Percentiles rank a stretch among this genome's conserved stretches.
These are phyloP conservation scores for Parnassius glacialis DNA, from an alignment of 2,888 invertebrate genomes.

Conservation along the genomic window DNA sequence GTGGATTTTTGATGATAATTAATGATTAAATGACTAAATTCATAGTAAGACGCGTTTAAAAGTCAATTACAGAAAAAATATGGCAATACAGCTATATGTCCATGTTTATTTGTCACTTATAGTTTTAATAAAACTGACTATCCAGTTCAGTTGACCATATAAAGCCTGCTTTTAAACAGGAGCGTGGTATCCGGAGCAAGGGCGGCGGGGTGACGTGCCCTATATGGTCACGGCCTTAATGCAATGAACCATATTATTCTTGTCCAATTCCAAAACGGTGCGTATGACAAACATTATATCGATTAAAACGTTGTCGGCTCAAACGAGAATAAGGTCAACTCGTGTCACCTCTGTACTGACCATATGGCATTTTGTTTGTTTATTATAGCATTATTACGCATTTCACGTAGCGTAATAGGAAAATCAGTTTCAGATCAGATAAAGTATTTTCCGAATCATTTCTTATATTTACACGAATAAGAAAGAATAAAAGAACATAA, in stretches of 20 bases:
- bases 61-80: too few relatives aligned
- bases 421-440: too few relatives aligned
- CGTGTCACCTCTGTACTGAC: constrained; percentile 5
- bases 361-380: constrained; percentile 12
- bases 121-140: not conserved
- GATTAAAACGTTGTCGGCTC: constrained; percentile 2
- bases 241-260: constrained; percentile 20
- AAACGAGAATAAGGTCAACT: constrained; percentile 13
- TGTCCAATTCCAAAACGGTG: constrained; percentile 12
- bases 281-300: constrained; percentile 8
- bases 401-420: not conserved
- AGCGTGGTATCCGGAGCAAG: constrained; percentile 36
- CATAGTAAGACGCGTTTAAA: too few relatives aligned
- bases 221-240: constrained; percentile 30
- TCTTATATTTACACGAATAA: too few relatives aligned
- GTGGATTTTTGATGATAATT: too few relatives aligned
- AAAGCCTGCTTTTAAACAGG: constrained; percentile 6
- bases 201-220: constrained; percentile 34
- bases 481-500: too few relatives aligned
- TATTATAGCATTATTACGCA: not conserved
- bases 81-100: too few relatives aligned
- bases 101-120: too few relatives aligned
- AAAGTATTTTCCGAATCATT: too few relatives aligned
- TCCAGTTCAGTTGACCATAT: constrained; percentile 19
- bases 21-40: too few relatives aligned